These are phyloP conservation scores for Psix sp. DNA, from an alignment of 1,140 invertebrate species.

Conservation along the genomic window DNA sequence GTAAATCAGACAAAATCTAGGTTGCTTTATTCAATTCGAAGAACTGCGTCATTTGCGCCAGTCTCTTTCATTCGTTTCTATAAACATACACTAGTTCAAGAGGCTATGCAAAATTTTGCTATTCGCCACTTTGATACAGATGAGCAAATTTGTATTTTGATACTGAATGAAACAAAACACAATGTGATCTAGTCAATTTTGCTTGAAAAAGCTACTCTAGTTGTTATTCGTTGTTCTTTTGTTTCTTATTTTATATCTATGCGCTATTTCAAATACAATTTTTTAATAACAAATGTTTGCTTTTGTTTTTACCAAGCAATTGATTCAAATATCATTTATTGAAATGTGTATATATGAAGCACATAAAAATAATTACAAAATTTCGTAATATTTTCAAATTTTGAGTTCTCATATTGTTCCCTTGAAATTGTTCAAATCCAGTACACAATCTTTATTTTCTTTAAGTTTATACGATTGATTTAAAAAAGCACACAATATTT, in stretches of 20 bases:
- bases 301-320: too few relatives aligned
- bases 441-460: too few relatives aligned
- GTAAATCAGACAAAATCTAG: slow-evolving; percentile 47
- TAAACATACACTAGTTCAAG: slow-evolving; percentile 45
- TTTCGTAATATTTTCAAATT: too few relatives aligned
- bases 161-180: slow-evolving; percentile 15
- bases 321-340: too few relatives aligned
- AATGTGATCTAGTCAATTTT: slow-evolving; percentile 10
- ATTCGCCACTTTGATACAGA: slow-evolving; percentile 36
- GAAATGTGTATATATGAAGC: too few relatives aligned
- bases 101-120: slow-evolving; percentile 40
- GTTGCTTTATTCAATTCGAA: slow-evolving; percentile 49
- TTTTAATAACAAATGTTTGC: too few relatives aligned
- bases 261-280: too few relatives aligned
- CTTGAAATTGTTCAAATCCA: too few relatives aligned
- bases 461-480: too few relatives aligned
- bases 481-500: too few relatives aligned
- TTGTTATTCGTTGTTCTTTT: background rate
- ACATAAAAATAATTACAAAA: too few relatives aligned
- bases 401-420: too few relatives aligned
- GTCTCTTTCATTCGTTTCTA: slow-evolving; percentile 33
- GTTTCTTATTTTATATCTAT: background rate
- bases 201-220: slow-evolving; percentile 2
- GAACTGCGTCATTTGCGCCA: slow-evolving; percentile 32
- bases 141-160: slow-evolving; percentile 43